Evolutionary conservation across 2,888 invertebrate genomes (phyloP), one percentile per base, ranked within the genome.

Genomic region (Augochlorella aurata): DNA sequence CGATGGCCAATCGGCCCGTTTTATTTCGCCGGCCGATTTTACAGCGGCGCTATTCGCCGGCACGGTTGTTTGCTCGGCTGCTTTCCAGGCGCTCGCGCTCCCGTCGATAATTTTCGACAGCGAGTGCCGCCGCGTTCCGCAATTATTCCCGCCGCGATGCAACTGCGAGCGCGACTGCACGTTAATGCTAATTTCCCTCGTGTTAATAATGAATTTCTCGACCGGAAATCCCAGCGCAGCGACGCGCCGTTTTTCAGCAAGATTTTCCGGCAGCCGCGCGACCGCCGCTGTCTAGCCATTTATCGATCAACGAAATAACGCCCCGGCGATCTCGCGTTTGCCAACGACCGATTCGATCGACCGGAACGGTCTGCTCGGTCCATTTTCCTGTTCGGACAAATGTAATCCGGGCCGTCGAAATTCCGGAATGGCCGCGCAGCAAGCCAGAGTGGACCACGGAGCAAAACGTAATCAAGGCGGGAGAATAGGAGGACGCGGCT

Each of bases 61-160:
- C 65, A n/a, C 10, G 24, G 49, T 67, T 67, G 49, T 72, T 72
- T 70, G 38, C 63, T 38, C 38, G 44, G 44, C 47, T 49, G 47
- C 38, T 69, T 29, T 63, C 50, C 61, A 38, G 21, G 44, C 50
- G n/a, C 16, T 12, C 29, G 29, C 38, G 44, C 38, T 9, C 29
- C 52, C 72, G 49, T 58, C 68, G 49, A 68, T 58, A 68, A 65
- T 75, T 68, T 75, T 47, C 50, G 52, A n/a, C 69, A 18, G 16
- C 21, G 21, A 21, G 5, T 4, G 16, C 29, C n/a, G 38, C 38
- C 38, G 38, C 38, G 38, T 38, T 38, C 21, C 9, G 50, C 49
- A 50, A 65, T 47, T 38, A 73, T 65, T 65, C 50, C 49, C 65
- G 73, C 38, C 65, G 10, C 65, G 63, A 21, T 18, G 14, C 49